These are phyloP conservation scores for Spodoptera frugiperda DNA, from an alignment of 1,140 invertebrate species.

Conservation along the genomic window DNA sequence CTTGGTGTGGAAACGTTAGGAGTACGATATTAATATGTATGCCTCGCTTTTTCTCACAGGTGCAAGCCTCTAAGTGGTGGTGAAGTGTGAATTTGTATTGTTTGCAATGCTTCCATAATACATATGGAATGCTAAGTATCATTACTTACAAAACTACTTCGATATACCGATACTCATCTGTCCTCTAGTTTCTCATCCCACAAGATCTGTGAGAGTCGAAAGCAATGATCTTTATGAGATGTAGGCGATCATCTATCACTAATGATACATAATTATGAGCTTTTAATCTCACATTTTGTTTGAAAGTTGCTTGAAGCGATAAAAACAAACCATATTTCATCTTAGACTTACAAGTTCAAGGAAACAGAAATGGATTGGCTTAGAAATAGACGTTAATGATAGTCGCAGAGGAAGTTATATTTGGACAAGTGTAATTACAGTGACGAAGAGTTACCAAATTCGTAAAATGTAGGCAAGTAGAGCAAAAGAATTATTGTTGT, in stretches of 20 bases:
- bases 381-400: slow-evolving; percentile 35
- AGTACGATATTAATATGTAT: slow-evolving; percentile 20
- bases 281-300: slow-evolving; percentile 26
- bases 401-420: slow-evolving; percentile 28
- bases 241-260: slow-evolving; percentile 32
- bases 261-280: slow-evolving; percentile 32
- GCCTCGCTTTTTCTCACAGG: slow-evolving; percentile 16
- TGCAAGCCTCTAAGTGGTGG: slow-evolving; percentile 14
- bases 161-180: background rate
- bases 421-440: slow-evolving; percentile 36
- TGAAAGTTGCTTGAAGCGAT: slow-evolving; percentile 4
- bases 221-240: slow-evolving; percentile 8
- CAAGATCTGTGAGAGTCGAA: slow-evolving; percentile 14
- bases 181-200: slow-evolving; percentile 1
- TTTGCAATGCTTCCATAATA: slow-evolving; percentile 15
- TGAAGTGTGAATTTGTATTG: slow-evolving; percentile 28
- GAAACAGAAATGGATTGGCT: slow-evolving; percentile 32
- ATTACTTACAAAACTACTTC: background rate
- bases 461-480: slow-evolving; percentile 41
- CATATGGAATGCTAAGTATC: slow-evolving; percentile 5
- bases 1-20: slow-evolving; percentile 13
- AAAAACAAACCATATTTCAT: slow-evolving; percentile 21
- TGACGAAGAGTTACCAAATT: slow-evolving; percentile 39
- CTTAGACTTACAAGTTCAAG: slow-evolving; percentile 30
- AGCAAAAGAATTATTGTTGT: slow-evolving; percentile 13